These are phyloP conservation scores for Sturnus vulgaris DNA, from an alignment of 2,113 vertebrate species.

Conservation along the genomic window DNA sequence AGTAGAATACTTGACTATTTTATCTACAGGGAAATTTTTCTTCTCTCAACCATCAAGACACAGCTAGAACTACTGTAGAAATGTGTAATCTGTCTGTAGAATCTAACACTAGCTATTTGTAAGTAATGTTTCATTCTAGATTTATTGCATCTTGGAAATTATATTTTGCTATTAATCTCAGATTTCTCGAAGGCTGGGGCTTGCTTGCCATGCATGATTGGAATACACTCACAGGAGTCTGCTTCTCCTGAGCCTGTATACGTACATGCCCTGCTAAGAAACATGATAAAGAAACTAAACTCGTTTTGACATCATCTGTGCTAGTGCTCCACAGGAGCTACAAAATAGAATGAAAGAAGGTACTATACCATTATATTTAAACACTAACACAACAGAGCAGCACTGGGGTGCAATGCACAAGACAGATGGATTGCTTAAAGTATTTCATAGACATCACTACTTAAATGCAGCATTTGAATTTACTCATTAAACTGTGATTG, in stretches of 20 bases:
- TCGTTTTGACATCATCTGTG: background rate
- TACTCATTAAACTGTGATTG: background rate
- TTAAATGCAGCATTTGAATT: background rate
- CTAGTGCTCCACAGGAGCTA: background rate
- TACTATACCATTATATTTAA: background rate
- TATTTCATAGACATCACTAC: background rate
- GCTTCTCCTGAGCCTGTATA: background rate
- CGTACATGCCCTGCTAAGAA: background rate
- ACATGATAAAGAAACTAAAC: background rate
- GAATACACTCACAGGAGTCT: background rate
- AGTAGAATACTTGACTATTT: background rate
- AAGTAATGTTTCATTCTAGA: background rate
- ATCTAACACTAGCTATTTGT: background rate
- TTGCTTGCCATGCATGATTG: background rate
- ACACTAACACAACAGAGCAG: background rate
- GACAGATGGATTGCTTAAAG: background rate
- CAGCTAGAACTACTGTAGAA: background rate
- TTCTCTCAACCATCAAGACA: background rate
- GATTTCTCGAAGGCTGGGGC: background rate
- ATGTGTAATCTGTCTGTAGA: background rate
- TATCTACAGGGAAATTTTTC: background rate
- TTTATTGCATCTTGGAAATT: background rate
- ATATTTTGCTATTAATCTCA: background rate
- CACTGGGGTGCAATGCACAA: background rate
- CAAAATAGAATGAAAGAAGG: background rate